A percentile compares a stretch with the other conserved stretches of the same genome.
Evolutionary conservation across 2,113 vertebrate species (phyloP).

Genomic region (Erythrocercus mccallii): DNA sequence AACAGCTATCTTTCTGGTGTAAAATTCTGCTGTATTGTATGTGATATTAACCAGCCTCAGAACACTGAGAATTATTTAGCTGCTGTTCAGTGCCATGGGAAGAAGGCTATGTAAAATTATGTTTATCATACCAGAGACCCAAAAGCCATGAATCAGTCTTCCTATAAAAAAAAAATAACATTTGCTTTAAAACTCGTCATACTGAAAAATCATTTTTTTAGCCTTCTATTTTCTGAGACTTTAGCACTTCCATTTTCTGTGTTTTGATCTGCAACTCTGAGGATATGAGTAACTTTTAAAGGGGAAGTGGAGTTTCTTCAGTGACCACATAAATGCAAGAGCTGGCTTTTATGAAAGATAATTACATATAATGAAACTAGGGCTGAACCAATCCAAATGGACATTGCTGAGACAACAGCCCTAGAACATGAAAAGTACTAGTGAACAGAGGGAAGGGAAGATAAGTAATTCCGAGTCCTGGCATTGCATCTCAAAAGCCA

Average conservation of each 20-base stretch:
- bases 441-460: not conserved
- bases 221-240: not conserved
- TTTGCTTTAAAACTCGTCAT: not conserved
- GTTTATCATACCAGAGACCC: not conserved
- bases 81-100: not conserved
- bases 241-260: not conserved
- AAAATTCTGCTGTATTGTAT: not conserved
- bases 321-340: conserved; percentile 16
- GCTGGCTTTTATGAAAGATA: conserved; percentile 1
- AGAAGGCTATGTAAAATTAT: not conserved
- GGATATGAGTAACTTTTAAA: not conserved
- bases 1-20: not conserved
- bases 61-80: not conserved
- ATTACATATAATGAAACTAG: not conserved
- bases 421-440: not conserved
- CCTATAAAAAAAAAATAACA: not conserved
- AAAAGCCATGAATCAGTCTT: not conserved
- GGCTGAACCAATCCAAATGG: not conserved
- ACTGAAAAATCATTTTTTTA: not conserved
- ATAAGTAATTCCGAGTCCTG: not conserved
- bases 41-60: not conserved
- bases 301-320: conserved; percentile 4
- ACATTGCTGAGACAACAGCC: not conserved
- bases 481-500: not conserved
- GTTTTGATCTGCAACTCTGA: not conserved